Evolutionary conservation across 2,113 vertebrate genomes (phyloP).

Genomic region (Picathartes gymnocephalus): DNA sequence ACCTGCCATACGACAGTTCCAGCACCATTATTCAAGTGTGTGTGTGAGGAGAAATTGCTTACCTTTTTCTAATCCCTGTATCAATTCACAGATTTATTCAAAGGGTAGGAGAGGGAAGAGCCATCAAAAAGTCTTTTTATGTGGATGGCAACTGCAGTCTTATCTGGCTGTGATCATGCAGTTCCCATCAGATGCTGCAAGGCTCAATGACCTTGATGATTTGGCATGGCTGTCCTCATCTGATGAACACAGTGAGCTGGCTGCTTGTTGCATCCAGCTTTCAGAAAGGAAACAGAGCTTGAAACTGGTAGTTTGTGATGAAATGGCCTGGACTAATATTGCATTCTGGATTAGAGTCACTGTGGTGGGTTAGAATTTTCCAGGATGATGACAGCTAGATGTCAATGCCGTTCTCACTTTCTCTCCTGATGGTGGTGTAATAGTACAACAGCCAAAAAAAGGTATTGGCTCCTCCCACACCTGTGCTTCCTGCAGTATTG

Average conservation of each 20-base stretch:
- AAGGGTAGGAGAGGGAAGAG: not conserved
- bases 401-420: not conserved
- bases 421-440: not conserved
- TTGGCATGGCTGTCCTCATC: not conserved
- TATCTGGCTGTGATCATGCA: not conserved
- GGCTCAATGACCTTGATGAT: not conserved
- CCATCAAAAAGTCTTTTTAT: not conserved
- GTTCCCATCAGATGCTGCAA: not conserved
- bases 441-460: not conserved
- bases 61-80: not conserved
- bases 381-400: not conserved
- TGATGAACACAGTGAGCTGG: not conserved
- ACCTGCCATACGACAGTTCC: not conserved
- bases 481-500: not conserved
- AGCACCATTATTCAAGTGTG: not conserved
- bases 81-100: not conserved
- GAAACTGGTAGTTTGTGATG: not conserved
- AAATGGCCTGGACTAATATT: not conserved
- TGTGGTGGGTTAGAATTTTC: not conserved
- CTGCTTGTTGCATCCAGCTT: not conserved
- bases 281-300: not conserved
- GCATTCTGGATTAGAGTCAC: not conserved
- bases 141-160: not conserved
- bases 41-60: not conserved
- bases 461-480: not conserved